phyloP scores from a whole-genome alignment of 2,113 vertebrate species.

The Acanthisitta chloris region DNA sequence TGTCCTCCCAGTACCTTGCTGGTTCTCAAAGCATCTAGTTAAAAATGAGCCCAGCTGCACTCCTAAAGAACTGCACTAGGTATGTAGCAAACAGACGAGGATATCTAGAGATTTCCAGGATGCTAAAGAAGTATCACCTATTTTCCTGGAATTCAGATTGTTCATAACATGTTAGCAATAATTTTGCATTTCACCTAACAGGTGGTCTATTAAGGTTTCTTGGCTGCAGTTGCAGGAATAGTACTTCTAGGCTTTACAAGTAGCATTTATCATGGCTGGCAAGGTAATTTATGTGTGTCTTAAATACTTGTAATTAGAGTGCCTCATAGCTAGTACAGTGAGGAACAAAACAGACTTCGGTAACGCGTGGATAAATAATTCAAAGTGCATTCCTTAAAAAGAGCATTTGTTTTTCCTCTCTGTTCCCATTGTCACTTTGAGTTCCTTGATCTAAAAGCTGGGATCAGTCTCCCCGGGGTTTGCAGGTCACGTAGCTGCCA shows the following conservation, averaged over 20 bases:
- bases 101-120: neutral
- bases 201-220: neutral
- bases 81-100: neutral
- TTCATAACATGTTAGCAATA: neutral
- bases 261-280: neutral
- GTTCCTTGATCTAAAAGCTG: neutral
- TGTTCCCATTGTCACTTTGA: neutral
- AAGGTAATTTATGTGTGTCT: slow-evolving; percentile 12
- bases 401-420: slow-evolving; percentile 16
- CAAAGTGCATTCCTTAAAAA: slow-evolving; percentile 10
- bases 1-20: neutral
- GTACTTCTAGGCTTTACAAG: neutral
- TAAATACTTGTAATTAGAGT: slow-evolving; percentile 10
- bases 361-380: neutral
- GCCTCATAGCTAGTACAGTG: neutral
- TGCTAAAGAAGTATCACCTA: neutral
- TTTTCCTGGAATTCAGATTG: neutral
- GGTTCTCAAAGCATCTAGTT: neutral
- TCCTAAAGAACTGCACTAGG: neutral
- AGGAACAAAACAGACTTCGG: neutral
- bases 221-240: neutral
- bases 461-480: neutral
- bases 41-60: neutral
- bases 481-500: neutral
- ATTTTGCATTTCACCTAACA: neutral